Evolutionary conservation across 2,797 vertebrate genomes (phyloP).

Genomic region (Bradypodion ventrale): DNA sequence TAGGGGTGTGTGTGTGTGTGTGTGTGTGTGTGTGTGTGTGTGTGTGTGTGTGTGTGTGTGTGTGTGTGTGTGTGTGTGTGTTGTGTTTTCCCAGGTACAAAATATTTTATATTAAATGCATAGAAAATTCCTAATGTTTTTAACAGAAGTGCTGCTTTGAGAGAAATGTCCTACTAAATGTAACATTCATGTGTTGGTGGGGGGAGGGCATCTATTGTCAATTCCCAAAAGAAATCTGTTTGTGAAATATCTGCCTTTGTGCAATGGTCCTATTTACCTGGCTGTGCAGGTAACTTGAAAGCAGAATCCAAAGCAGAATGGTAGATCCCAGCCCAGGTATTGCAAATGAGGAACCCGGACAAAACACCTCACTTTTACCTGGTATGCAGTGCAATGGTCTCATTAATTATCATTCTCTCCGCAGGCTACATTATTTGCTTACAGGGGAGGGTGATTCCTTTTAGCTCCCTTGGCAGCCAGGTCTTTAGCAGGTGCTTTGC

Average conservation of each 20-base stretch:
- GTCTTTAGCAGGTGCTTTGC: constrained; percentile 32
- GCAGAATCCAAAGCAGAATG: neutral
- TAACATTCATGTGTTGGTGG: no score
- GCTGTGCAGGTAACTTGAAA: neutral
- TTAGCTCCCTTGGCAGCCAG: constrained; percentile 3
- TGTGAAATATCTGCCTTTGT: no score
- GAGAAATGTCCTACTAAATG: no score
- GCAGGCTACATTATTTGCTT: constrained; percentile 35
- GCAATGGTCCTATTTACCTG: neutral
- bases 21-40: no score
- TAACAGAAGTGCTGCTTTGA: neutral
- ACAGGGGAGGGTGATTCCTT: constrained; percentile 29
- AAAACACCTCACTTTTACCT: neutral
- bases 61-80: no score
- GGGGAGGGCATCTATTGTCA: no score
- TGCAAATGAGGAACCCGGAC: neutral
- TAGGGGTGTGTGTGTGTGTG: no score
- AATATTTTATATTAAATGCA: no score
- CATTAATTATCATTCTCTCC: constrained; percentile 11
- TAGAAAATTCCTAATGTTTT: neutral
- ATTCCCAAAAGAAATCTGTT: no score
- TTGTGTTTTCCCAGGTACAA: no score
- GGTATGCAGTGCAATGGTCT: neutral
- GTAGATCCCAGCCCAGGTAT: no score
- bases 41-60: no score